Evolutionary conservation across 2,888 invertebrate species (phyloP), one percentile per base, ranked within the genome.

Genomic region (Sabellastarte sp.): DNA sequence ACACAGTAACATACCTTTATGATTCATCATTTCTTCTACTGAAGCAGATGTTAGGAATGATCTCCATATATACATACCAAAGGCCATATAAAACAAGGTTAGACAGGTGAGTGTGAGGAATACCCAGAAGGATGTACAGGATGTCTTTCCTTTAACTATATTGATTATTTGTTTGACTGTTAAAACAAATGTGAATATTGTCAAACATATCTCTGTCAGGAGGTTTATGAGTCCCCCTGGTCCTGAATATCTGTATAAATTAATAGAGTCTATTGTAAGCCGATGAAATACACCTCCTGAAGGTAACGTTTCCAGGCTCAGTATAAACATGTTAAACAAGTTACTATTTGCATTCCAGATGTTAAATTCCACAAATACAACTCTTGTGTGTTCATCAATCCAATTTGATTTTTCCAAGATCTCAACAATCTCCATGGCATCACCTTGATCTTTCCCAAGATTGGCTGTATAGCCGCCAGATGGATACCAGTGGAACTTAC

Each of bases 381-480:
- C 75, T 57, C 77, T 61, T 0, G 78, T 77, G 29, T 74, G 69
- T 32, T 74, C 59, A 64, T 79, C 77, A 5, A 79, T 60, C 79
- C 79, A 79, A 2, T 71, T 64, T 10, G 63, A 53, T 2, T 64
- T 29, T 1, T 67, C 57, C 3, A 79, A 67, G 50, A 74, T 26
- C 1, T 30, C 24, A 3, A 60, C 53, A n/a, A 59, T 26, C 20
- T 63, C 50, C 24, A 53, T 53, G 1, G 74, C 65, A 5, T 66
- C 58, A 28, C 64, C 63, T 3, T 63, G 57, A 51, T 63, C 65
- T 24, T 67, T 60, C 31, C 70, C 74, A 1, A 77, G 65, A 51
- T 74, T 68, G 1, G 74, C 73, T 2, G 77, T 74, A 57, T 77
- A 78, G 2, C 78, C 78, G 1, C 78, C 77, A 0, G 77, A 77